Conservation (phyloP, 2,797 vertebrate species). For the Diceros bicornis region DNA sequence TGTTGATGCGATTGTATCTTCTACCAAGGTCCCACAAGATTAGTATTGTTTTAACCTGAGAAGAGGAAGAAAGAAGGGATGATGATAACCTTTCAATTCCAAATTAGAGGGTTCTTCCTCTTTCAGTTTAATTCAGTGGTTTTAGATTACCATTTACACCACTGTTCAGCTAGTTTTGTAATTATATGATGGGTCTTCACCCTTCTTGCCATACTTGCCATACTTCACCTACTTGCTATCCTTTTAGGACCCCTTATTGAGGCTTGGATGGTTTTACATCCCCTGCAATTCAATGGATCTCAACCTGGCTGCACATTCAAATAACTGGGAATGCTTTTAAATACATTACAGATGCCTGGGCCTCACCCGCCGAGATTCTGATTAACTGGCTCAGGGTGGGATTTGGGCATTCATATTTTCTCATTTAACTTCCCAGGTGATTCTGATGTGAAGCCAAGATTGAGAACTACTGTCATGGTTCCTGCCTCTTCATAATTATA, state of each 20-base stretch:
- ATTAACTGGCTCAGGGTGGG: not conserved
- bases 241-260: not conserved
- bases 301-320: not conserved
- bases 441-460: constrained; percentile 15
- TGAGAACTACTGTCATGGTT: constrained; percentile 31
- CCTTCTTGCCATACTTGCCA: not conserved
- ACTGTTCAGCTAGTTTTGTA: not conserved
- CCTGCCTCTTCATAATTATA: not conserved
- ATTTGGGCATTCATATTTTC: not conserved
- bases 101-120: not conserved
- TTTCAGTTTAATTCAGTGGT: not conserved
- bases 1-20: not conserved
- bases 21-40: not conserved
- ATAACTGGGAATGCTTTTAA: not conserved
- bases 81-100: not conserved
- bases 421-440: not conserved
- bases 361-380: not conserved
- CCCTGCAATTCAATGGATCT: not conserved
- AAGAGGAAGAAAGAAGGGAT: not conserved
- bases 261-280: not conserved
- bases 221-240: too few relatives aligned
- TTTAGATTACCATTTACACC: not conserved
- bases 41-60: not conserved
- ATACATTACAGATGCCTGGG: not conserved
- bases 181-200: not conserved